These are phyloP conservation scores for Heliocidaris tuberculata DNA, from an alignment of 35 echinoderm and acorn worm species.

Conservation along the genomic window DNA sequence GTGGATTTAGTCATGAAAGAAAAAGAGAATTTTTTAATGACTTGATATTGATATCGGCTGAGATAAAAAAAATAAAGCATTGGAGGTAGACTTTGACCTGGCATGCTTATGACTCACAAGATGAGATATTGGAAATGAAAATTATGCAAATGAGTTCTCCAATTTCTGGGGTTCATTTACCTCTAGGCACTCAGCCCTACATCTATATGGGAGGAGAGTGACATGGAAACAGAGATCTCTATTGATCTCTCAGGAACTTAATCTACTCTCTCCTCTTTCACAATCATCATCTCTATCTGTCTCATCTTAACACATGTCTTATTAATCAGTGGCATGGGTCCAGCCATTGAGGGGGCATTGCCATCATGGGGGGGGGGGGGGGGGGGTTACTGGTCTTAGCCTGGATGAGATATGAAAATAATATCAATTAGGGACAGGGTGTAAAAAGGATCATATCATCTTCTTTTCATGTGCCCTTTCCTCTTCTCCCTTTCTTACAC, in stretches of 20 bases:
- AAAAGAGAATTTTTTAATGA: too few species aligned
- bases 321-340: not conserved
- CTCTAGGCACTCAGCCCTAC: not conserved
- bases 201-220: not conserved
- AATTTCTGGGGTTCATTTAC: not conserved
- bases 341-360: too few species aligned
- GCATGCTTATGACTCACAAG: not conserved
- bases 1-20: too few species aligned
- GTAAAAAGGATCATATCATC: too few species aligned
- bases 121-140: conserved; percentile 18
- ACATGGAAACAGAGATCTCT: not conserved
- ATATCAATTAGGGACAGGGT: too few species aligned
- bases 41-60: too few species aligned
- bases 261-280: not conserved
- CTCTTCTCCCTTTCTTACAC: too few species aligned
- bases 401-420: too few species aligned
- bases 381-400: too few species aligned
- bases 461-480: too few species aligned
- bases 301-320: not conserved
- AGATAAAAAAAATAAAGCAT: not conserved
- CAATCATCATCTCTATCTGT: not conserved
- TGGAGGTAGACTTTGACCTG: not conserved
- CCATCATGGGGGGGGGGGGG: too few species aligned
- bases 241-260: not conserved
- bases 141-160: conserved; percentile 11